Evolutionary conservation across 2,888 invertebrate species (phyloP).

Genomic region (Parelbella ahira): DNA sequence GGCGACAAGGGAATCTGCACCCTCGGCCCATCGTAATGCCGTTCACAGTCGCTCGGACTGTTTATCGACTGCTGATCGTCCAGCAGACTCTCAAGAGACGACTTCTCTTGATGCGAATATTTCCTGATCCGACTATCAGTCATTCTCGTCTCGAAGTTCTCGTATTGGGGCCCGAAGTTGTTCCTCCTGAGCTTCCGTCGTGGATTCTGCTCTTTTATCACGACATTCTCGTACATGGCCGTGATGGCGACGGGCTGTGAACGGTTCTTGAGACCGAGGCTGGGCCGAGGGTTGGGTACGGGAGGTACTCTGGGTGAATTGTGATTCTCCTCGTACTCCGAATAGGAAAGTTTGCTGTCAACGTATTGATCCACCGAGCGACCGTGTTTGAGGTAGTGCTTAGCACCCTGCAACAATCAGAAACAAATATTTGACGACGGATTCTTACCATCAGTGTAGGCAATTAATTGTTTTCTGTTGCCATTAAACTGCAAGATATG

Average conservation of each 20-base stretch:
- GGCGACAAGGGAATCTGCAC: constrained; percentile 88
- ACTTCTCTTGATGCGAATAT: constrained; percentile 74
- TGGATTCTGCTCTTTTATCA: constrained; percentile 86
- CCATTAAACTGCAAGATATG: too few species aligned
- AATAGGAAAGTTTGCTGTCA: constrained; percentile 81
- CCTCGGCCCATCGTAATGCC: constrained; percentile 63
- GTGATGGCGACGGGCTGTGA: constrained; percentile 86
- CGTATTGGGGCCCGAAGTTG: constrained; percentile 80
- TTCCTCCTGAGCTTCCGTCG: constrained; percentile 84
- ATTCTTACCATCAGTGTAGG: too few species aligned
- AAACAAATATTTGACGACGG: constrained; percentile 8
- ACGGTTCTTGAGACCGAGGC: constrained; percentile 68
- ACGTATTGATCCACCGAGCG: constrained; percentile 90
- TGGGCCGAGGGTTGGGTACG: constrained; percentile 66
- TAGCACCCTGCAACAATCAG: constrained; percentile 71
- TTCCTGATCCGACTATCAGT: constrained; percentile 62
- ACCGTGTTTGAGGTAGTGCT: constrained; percentile 83
- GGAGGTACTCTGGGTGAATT: constrained; percentile 66
- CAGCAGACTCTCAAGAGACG: constrained; percentile 82
- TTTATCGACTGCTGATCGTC: constrained; percentile 80
- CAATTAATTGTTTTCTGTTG: too few species aligned
- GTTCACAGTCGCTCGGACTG: constrained; percentile 71
- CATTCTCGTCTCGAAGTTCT: constrained; percentile 81
- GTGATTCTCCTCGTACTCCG: constrained; percentile 78
- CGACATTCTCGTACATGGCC: constrained; percentile 86